Evolutionary conservation across 2,797 vertebrate species (phyloP).

Genomic region (Diglossa cyanea): DNA sequence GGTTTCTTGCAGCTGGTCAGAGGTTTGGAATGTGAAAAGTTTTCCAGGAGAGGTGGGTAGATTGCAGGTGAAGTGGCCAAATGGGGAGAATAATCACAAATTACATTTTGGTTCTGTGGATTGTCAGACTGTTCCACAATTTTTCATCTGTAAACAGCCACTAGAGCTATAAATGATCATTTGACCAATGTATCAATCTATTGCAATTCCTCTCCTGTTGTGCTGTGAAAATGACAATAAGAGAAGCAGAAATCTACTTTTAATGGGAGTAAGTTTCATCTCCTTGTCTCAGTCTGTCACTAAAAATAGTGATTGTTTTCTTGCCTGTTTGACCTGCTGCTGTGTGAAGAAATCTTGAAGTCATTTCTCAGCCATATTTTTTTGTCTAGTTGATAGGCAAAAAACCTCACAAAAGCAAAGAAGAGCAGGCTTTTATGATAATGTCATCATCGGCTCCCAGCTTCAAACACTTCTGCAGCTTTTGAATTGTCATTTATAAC

Average conservation of each 20-base stretch:
- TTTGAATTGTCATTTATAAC: slow-evolving; percentile 91
- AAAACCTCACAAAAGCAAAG: slow-evolving; percentile 75
- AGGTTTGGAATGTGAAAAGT: slow-evolving; percentile 33
- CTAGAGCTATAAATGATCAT: background rate
- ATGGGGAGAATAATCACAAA: slow-evolving; percentile 29
- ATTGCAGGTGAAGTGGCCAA: slow-evolving; percentile 35
- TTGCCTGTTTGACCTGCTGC: slow-evolving; percentile 72
- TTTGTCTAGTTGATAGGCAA: slow-evolving; percentile 72
- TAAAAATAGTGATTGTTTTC: slow-evolving; percentile 77
- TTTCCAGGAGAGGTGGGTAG: slow-evolving; percentile 20
- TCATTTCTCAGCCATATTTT: slow-evolving; percentile 74
- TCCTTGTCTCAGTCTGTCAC: slow-evolving; percentile 63
- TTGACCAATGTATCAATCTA: background rate
- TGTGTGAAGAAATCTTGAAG: slow-evolving; percentile 79
- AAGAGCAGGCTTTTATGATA: slow-evolving; percentile 79
- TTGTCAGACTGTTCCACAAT: background rate
- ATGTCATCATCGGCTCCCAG: slow-evolving; percentile 79
- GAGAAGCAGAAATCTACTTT: slow-evolving; percentile 38
- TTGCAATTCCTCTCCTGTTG: background rate
- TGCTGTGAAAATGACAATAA: slow-evolving; percentile 23
- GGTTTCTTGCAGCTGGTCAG: slow-evolving; percentile 33
- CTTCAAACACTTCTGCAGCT: slow-evolving; percentile 86
- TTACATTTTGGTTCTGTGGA: background rate
- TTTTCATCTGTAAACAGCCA: background rate
- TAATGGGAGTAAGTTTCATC: slow-evolving; percentile 18